Base-by-base conservation (phyloP, 2,113 vertebrate species). In the Sander lucioperca region DNA sequence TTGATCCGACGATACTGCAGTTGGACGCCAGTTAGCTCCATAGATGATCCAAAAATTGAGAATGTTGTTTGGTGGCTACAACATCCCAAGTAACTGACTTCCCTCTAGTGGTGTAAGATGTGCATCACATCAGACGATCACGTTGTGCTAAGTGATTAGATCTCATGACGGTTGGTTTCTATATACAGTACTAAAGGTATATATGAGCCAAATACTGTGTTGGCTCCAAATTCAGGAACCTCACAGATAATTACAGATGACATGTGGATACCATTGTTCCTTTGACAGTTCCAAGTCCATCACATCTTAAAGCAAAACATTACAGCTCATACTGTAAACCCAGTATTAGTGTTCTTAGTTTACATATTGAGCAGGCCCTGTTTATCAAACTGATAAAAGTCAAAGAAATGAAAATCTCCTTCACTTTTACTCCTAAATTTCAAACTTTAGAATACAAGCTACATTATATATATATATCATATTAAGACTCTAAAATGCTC, bases 71-170 rank as follows among this genome's bases (percentile, higher is more conserved):
- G 25, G 4, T 12, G 19, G 13, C 51, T 12, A 2, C 5, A n/a
- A 16, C 48, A 13, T 63, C 18, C 50, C 57, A 45, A 30, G 19
- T 7, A 1, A 3, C 36, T 10, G 25, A 53, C 51, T n/a, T 4
- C 48, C 58, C 59, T 57, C 68, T 72, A 43, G 58, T 83, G 58
- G 73, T 58, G 53, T 0, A n/a, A 50, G 6, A 5, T 10, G 18
- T 13, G n/a, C 25, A 58, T 39, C 47, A n/a, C 27, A 50, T 50
- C 5, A 25, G 1, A 70, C 45, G 3, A 72, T 19, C 27, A 33
- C 1, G 57, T 21, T 27, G 63, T n/a, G 6, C 11, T 12, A 2
- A 25, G 23, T 66, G 12, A 33, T 33, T 11, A 36, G 5, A 36
- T 3, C 25, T 53, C 21, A 21, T 53, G 12, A n/a, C 5, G 2